phyloP scores from a whole-genome alignment of 2,113 vertebrate genomes.

The Phyllostomus hastatus region DNA sequence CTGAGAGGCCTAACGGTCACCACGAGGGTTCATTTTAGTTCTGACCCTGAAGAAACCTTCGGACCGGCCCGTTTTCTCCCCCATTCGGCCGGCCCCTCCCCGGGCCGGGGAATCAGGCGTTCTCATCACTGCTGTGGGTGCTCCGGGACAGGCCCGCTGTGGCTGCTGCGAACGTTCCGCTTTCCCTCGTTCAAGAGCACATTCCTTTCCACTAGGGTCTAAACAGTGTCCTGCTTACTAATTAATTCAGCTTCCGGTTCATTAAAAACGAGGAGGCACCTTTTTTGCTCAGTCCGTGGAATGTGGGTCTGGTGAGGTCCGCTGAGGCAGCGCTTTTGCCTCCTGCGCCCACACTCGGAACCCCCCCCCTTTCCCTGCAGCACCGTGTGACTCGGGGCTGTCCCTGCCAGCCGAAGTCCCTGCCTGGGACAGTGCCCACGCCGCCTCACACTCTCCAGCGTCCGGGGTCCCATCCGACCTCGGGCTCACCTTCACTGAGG shows the following conservation, averaged over 20 bases:
- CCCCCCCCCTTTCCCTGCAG: rapidly evolving
- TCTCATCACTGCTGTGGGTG: background rate
- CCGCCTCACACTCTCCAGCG: background rate
- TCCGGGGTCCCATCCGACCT: too few relatives aligned
- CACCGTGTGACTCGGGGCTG: too few relatives aligned
- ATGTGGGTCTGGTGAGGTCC: too few relatives aligned
- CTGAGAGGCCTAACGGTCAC: rapidly evolving
- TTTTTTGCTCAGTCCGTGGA: background rate
- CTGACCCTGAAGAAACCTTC: background rate
- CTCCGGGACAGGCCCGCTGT: background rate
- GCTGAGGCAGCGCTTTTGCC: rapidly evolving
- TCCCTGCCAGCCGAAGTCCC: background rate
- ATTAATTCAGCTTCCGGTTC: background rate
- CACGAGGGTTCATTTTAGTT: background rate
- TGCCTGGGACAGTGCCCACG: too few relatives aligned
- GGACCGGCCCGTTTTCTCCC: background rate
- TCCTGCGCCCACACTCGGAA: rapidly evolving
- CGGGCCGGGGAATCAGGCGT: background rate
- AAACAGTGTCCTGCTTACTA: background rate
- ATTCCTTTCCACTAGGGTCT: background rate
- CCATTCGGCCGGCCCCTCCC: background rate
- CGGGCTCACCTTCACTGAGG: too few relatives aligned
- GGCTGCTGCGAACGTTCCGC: background rate
- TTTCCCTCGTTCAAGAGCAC: background rate
- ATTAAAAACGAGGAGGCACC: background rate